A percentile compares a stretch with the other conserved stretches of the same genome.
Conservation (phyloP, 2,888 invertebrate genomes). For the Leptogaster cylindrica region DNA sequence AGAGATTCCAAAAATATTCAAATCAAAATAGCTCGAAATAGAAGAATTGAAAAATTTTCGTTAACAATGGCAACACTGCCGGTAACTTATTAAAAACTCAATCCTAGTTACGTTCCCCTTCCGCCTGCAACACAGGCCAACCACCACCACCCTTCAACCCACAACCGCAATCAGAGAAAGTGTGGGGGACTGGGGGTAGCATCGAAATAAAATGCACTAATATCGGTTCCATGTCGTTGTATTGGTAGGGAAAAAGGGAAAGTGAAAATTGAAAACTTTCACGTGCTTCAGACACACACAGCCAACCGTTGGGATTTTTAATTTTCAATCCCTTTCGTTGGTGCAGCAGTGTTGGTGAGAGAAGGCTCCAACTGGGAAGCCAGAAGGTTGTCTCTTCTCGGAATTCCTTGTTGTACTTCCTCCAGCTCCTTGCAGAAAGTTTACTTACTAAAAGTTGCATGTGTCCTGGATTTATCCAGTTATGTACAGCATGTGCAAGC, state of each 20-base stretch:
- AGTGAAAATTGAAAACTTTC: constrained; percentile 34
- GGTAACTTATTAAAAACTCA: constrained; percentile 24
- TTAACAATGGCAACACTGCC: not conserved
- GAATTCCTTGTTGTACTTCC: not conserved
- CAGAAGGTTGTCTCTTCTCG: not conserved
- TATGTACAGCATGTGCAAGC: constrained; percentile 28
- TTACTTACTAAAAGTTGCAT: constrained; percentile 26
- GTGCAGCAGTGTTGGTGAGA: not conserved
- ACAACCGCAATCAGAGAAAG: not conserved
- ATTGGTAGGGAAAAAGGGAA: constrained; percentile 14
- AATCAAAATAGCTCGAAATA: not conserved
- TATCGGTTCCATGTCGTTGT: not conserved
- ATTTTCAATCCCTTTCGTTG: constrained; percentile 20
- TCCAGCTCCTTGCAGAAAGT: not conserved
- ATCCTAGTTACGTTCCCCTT: constrained; percentile 12
- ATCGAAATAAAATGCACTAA: not conserved
- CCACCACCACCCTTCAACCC: not conserved
- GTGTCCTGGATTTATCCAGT: constrained; percentile 31
- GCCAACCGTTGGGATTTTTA: constrained; percentile 4
- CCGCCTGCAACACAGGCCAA: constrained; percentile 8
- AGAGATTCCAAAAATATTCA: too few relatives aligned
- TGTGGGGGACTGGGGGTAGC: constrained; percentile 1
- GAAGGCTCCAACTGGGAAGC: not conserved
- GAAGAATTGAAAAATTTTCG: not conserved
- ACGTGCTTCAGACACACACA: constrained; percentile 2